Base-by-base conservation (phyloP, 2,797 vertebrate species). In the Sebastes miniatus region DNA sequence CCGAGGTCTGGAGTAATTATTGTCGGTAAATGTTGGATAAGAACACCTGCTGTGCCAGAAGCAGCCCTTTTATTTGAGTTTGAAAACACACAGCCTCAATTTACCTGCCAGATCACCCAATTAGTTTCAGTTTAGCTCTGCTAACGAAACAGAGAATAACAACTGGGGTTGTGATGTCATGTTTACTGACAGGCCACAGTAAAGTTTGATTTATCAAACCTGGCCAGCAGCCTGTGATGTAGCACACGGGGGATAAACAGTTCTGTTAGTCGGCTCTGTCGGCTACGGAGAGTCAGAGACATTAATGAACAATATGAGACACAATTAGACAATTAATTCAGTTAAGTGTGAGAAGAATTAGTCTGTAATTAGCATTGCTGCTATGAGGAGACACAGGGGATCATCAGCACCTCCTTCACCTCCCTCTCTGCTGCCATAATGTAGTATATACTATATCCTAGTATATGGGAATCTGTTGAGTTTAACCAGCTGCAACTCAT, bases 351-450 rank as follows among this genome's bases (percentile, higher is more conserved):
- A 56, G 3, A 74, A 75, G 1, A 69, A 47, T 75, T 63, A 57
- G 13, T 10, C 6, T 4, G 47, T 75, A 66, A 87, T 84, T 80
- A 85, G 39, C 34, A 20, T 2, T 34, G 24, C 20, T 36, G 34
- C 4, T 63, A 18, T 52, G 29, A 69, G 3, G 1, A 54, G 47
- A 59, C 34, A n/a, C 13, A 32, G 8, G 18, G 8, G 66, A 62
- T 72, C 58, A 65, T 7, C 43, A 34, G 22, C 22, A 43, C 14
- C 39, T 16, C 39, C 39, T 43, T 16, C 39, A 12, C 13, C 31
- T 69, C 50, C 29, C 20, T 11, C 47, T 57, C 67, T 39, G 64
- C 63, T 64, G 14, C 34, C 4, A 2, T 29, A 34, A 32, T 22
- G 8, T 34, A 29, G n/a, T 58, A 0, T 67, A 27, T 3, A 36